phyloP scores from a whole-genome alignment of 92 coral and sea anemone species.

The Diadumene lineata region DNA sequence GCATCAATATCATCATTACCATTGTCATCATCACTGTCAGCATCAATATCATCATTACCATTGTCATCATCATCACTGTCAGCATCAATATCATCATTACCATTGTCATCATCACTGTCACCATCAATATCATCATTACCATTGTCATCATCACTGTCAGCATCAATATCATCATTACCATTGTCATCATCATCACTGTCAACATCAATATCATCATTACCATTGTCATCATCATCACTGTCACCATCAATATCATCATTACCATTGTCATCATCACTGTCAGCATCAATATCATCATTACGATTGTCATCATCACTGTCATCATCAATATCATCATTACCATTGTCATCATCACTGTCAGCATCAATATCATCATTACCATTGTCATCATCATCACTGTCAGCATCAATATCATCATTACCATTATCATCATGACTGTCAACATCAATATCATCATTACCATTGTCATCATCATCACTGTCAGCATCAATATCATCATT shows the following conservation, averaged over 20 bases:
- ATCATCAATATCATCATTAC: neutral
- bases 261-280: neutral
- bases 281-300: neutral
- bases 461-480: neutral
- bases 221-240: neutral
- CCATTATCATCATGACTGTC: neutral
- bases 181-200: neutral
- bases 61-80: neutral
- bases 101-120: neutral
- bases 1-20: neutral
- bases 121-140: neutral
- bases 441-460: neutral
- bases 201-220: neutral
- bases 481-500: neutral
- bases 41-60: neutral
- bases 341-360: neutral
- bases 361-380: neutral
- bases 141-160: neutral
- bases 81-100: neutral
- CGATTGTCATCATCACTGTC: neutral
- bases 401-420: neutral
- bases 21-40: neutral
- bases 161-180: neutral
- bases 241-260: neutral
- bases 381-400: neutral